Evolutionary conservation across 2,113 vertebrate genomes (phyloP).

Genomic region (Sisor rabdophorus): DNA sequence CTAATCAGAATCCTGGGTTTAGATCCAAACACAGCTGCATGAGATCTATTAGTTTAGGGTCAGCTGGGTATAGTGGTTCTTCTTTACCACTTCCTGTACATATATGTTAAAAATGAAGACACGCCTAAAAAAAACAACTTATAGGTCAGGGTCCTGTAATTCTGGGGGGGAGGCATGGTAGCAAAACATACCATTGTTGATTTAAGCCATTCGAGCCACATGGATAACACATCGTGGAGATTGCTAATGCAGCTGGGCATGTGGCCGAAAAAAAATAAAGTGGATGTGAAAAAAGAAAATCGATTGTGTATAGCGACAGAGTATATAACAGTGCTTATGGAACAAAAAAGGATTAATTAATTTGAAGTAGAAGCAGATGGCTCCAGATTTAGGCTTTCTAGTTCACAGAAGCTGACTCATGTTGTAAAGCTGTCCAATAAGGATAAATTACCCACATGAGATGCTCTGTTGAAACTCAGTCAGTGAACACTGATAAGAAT

Average conservation of each 20-base stretch:
- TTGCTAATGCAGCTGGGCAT: slow-evolving; percentile 52
- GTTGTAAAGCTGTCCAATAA: not conserved
- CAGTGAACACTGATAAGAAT: not conserved
- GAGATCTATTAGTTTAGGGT: slow-evolving; percentile 27
- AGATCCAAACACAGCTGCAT: slow-evolving; percentile 42
- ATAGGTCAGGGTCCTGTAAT: slow-evolving; percentile 22
- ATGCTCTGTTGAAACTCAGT: not conserved
- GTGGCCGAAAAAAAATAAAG: slow-evolving; percentile 47
- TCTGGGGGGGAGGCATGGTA: slow-evolving; percentile 38
- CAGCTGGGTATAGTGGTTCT: slow-evolving; percentile 24
- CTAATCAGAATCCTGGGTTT: slow-evolving; percentile 38
- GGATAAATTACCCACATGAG: slow-evolving; percentile 6
- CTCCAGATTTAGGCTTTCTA: not conserved
- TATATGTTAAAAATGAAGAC: not conserved
- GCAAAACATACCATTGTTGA: slow-evolving; percentile 61
- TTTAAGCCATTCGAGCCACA: slow-evolving; percentile 59
- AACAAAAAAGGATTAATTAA: not conserved
- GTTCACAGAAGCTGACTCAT: not conserved
- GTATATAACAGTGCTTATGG: slow-evolving; percentile 46
- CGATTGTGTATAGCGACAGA: slow-evolving; percentile 48
- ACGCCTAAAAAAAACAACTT: not conserved
- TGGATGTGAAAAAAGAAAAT: slow-evolving; percentile 53
- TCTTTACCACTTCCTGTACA: slow-evolving; percentile 13
- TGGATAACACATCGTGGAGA: slow-evolving; percentile 62
- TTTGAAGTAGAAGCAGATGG: slow-evolving; percentile 3